A percentile compares a stretch with the other conserved stretches of the same genome.
Evolutionary conservation across 2,113 vertebrate genomes (phyloP).

Genomic region (Eretmochelys imbricata): DNA sequence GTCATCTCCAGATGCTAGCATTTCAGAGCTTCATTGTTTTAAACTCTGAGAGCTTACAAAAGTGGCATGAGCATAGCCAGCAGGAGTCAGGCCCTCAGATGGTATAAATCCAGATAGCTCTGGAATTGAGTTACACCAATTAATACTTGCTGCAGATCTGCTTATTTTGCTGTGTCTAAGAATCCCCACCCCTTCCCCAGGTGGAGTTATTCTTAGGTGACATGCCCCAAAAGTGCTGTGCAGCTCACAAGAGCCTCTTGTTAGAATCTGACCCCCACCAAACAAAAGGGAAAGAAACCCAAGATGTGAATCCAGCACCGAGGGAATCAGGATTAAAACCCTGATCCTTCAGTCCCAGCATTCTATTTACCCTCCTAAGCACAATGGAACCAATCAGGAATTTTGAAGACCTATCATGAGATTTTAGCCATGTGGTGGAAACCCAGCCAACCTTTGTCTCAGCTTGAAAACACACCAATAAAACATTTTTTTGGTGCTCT

Average conservation of each 20-base stretch:
- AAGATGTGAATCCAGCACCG: too few species aligned
- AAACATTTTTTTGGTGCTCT: neutral
- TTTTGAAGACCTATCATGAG: neutral
- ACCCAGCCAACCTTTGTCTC: neutral
- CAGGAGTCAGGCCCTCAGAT: neutral
- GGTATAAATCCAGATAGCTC: neutral
- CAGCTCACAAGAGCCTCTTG: neutral
- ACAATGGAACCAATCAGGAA: neutral
- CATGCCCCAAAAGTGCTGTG: neutral
- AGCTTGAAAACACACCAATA: neutral
- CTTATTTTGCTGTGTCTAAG: neutral
- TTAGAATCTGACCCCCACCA: too few species aligned
- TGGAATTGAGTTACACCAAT: neutral
- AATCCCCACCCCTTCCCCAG: neutral
- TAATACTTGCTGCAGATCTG: neutral
- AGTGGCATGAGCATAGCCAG: neutral
- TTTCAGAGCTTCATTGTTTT: neutral
- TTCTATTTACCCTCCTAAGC: neutral
- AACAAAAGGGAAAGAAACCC: too few species aligned
- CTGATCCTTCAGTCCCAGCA: too few species aligned
- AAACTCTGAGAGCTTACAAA: neutral
- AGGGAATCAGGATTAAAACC: too few species aligned
- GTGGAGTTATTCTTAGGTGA: neutral
- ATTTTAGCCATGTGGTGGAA: accelerated
- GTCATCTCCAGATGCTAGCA: neutral